Evolutionary conservation across 2,113 vertebrate genomes (phyloP), one percentile per base, ranked within the genome.

Genomic region (Rhinichthys klamathensis): DNA sequence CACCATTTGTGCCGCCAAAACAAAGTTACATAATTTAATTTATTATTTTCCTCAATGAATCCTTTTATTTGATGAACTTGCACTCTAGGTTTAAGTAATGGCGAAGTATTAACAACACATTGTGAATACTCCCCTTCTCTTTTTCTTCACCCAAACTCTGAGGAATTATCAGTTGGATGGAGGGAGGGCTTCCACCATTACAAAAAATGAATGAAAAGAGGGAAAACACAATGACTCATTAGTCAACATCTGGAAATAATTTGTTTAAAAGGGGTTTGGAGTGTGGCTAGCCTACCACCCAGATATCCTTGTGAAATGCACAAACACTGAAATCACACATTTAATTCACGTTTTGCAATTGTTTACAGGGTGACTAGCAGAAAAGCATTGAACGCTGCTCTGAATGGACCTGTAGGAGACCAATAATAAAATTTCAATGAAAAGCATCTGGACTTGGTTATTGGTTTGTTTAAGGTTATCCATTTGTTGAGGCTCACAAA

Each of bases 201-300:
- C 81, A 88, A 90, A 90, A 93, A 91, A 91, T 78, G 87, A 81
- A 74, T 21, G 75, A 13, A 60, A 49, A 41, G 65, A 56, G 87
- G 80, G 77, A 83, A 87, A 87, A 83, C 67, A 80, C 54, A 85
- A 72, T 41, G 85, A 84, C 91, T 92, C 88, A 93, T 91, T 92
- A 88, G 91, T 89, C 83, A 61, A 88, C 94, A 94, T 94, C 93
- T 95, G 94, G 93, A 93, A 93, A 44, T 75, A 54, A 90, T 95
- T 93, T 86, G 78, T 38, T 86, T 89, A 86, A 93, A 90, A 90
- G 88, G 41, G 80, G 76, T 82, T 91, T 85, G 89, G 92, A 92
- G 86, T 87, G 83, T 84, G 80, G 12, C 80, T 56, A 30, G 67
- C 21, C 46, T 72, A 35, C 65, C 41, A 44, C n/a, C 27, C 27